Evolutionary conservation across 2,797 vertebrate species (phyloP), one percentile per base, ranked within the genome.

Genomic region (Melanotaenia nigrans): DNA sequence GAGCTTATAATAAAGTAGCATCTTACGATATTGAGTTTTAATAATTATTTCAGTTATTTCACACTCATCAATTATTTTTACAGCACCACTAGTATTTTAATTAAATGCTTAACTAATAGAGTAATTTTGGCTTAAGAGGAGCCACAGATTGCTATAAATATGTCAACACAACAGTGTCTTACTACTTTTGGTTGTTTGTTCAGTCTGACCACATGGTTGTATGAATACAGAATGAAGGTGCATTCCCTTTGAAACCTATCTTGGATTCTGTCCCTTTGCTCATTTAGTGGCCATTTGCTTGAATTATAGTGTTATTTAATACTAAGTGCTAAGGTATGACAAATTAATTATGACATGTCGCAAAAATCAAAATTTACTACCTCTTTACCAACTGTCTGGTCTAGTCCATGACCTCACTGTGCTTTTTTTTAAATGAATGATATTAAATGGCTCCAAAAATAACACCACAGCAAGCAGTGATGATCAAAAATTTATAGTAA

Each of bases 401-500:
- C 57, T 61, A 47, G 55, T 60, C 57, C 53, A 10, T 38, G 32
- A 30, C 51, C 25, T 4, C 28, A 24, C 42, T 45, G 0, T 13
- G 30, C 51, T 61, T 58, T 63, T 63, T 35, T 67, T 61, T 36
- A 30, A 64, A 49, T 78, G 16, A 28, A 75, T 77, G 47, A 40
- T 22, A 28, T 63, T 53, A 56, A 36, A 70, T 65, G 28, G 45
- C 40, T 85, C 49, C 1, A 6, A 65, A 68, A 61, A 65, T 71
- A 49, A 16, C 13, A 56, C 18, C 35, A 55, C 64, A 61, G 3
- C 14, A 13, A 35, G 57, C 45, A 61, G 36, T 13, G 13, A 69
- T 75, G 55, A 66, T 74, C 36, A 47, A 54, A 75, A 68, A 73
- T 57, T 36, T 65, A 78, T 33, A 42, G 33, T 65, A 42, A 64